phyloP scores from a whole-genome alignment of 2,113 vertebrate genomes.

The Pycnonotus jocosus region DNA sequence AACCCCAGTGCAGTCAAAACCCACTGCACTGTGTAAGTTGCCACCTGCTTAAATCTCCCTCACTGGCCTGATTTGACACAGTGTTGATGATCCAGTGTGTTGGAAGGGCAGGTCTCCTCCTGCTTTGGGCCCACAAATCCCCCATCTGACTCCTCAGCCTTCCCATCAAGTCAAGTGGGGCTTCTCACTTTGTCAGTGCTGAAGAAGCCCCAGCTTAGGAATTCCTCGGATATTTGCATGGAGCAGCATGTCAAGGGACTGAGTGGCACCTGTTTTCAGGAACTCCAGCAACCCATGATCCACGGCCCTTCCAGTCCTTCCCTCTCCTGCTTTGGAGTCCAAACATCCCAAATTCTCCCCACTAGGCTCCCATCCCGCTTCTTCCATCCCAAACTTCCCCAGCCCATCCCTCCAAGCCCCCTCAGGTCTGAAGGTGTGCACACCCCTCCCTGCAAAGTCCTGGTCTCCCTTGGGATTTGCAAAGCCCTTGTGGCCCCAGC shows the following conservation, averaged over 20 bases:
- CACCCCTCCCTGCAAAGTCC: background rate
- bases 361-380: background rate
- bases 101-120: background rate
- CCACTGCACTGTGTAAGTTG: fast-evolving
- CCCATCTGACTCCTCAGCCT: background rate
- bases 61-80: fast-evolving
- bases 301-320: background rate
- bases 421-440: background rate
- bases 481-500: fast-evolving
- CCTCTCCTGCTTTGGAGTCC: background rate
- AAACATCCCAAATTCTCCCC: background rate
- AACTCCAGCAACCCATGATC: background rate
- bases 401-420: background rate
- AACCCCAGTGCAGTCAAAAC: background rate
- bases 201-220: background rate
- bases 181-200: fast-evolving
- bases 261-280: background rate
- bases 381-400: fast-evolving
- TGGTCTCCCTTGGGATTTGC: background rate
- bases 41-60: background rate
- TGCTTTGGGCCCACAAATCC: background rate
- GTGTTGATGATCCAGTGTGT: background rate
- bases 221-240: background rate
- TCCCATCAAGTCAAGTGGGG: background rate
- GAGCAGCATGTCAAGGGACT: fast-evolving